Evolutionary conservation across 1,140 invertebrate genomes (phyloP).

Genomic region (Chrysomallon squamiferum): DNA sequence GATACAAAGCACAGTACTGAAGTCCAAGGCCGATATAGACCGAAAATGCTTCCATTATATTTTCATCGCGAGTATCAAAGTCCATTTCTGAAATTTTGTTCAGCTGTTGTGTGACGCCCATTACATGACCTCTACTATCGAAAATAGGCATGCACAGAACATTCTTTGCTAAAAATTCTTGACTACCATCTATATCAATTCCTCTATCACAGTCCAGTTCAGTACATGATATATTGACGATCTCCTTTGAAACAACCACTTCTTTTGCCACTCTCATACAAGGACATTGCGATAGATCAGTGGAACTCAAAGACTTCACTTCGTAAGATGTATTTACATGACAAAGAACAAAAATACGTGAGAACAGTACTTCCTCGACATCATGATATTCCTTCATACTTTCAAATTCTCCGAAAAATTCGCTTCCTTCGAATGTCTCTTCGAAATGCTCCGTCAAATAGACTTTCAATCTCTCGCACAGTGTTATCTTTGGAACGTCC

Average conservation of each 20-base stretch:
- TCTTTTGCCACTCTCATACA: slow-evolving; percentile 33
- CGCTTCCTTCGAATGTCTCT: background rate
- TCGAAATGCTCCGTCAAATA: slow-evolving; percentile 31
- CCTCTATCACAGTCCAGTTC: slow-evolving; percentile 74
- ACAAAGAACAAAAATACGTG: slow-evolving; percentile 36
- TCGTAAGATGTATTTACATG: slow-evolving; percentile 91
- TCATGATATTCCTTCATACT: background rate
- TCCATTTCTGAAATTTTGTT: slow-evolving; percentile 87
- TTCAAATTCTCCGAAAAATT: background rate
- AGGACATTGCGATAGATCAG: slow-evolving; percentile 33
- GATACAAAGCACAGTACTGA: slow-evolving; percentile 95
- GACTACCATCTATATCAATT: slow-evolving; percentile 16
- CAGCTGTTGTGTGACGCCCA: slow-evolving; percentile 94
- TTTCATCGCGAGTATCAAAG: slow-evolving; percentile 84
- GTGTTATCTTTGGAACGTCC: slow-evolving; percentile 86
- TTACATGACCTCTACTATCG: slow-evolving; percentile 67
- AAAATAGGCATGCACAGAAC: slow-evolving; percentile 12
- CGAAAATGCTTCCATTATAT: slow-evolving; percentile 65
- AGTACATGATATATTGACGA: slow-evolving; percentile 91
- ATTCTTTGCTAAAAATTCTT: slow-evolving; percentile 72
- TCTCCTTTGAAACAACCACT: slow-evolving; percentile 47
- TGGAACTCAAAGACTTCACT: slow-evolving; percentile 72
- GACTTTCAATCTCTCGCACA: slow-evolving; percentile 86
- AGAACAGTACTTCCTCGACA: slow-evolving; percentile 33
- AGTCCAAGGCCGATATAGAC: slow-evolving; percentile 92